These are phyloP conservation scores for Melanostoma scalare DNA, from an alignment of 2,888 invertebrate genomes.

Conservation along the genomic window DNA sequence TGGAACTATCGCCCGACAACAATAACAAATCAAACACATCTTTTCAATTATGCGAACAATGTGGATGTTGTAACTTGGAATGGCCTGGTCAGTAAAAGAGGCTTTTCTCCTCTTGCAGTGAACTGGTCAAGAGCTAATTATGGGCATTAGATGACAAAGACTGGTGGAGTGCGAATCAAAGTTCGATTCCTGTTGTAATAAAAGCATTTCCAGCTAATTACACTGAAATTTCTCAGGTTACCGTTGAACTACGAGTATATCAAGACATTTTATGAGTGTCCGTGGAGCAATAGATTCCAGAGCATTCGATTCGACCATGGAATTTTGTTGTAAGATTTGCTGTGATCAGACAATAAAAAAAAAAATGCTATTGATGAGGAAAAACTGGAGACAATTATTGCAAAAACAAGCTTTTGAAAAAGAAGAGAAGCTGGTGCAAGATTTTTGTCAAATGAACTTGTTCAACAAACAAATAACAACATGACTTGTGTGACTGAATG, in stretches of 20 bases:
- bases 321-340: neutral
- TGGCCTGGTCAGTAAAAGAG: constrained; percentile 1
- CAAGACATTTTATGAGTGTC: constrained; percentile 1
- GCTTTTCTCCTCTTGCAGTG: neutral
- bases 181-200: constrained; percentile 18
- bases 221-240: constrained; percentile 19
- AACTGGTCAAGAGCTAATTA: constrained; percentile 31
- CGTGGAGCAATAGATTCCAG: neutral
- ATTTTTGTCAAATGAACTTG: too few species aligned
- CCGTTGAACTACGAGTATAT: constrained; percentile 34
- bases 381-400: too few species aligned
- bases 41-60: constrained; percentile 52
- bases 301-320: neutral
- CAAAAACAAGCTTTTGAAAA: too few species aligned
- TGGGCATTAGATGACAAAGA: constrained; percentile 28
- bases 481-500: too few species aligned
- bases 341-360: too few species aligned
- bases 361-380: too few species aligned
- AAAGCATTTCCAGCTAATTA: constrained; percentile 39
- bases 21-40: constrained; percentile 38
- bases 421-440: too few species aligned
- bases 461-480: too few species aligned
- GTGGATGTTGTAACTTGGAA: constrained; percentile 35
- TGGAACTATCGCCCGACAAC: constrained; percentile 28
- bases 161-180: constrained; percentile 42